Conservation (phyloP, 1,140 invertebrate genomes). For the Trichonephila clavipes region DNA sequence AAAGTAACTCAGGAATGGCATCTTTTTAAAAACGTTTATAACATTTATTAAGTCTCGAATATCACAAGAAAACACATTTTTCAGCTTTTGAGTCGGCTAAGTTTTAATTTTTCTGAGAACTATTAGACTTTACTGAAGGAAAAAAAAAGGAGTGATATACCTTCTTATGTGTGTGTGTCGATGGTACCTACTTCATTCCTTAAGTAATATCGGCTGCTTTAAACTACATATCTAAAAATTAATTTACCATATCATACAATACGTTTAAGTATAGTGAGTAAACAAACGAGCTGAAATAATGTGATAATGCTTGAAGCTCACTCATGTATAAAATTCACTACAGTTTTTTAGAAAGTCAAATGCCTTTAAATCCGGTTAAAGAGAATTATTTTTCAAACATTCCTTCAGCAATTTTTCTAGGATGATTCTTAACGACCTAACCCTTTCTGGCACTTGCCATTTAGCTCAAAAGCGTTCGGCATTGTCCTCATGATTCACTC, state of each 20-base stretch:
- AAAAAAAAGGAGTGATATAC: too few relatives aligned
- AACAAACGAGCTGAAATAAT: conserved; percentile 35
- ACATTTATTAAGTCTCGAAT: too few relatives aligned
- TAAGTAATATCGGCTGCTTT: neutral
- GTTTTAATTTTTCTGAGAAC: too few relatives aligned
- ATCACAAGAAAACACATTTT: too few relatives aligned
- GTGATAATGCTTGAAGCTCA: conserved; percentile 7
- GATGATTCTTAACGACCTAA: conserved; percentile 42
- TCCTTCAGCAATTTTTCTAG: conserved; percentile 1
- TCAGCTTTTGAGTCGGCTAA: too few relatives aligned
- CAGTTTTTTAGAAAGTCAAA: conserved; percentile 23
- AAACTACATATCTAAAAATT: neutral
- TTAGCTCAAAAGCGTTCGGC: conserved; percentile 21
- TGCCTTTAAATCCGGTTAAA: conserved; percentile 4
- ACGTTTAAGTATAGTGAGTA: neutral
- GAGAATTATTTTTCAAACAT: conserved; percentile 19
- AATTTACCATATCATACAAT: neutral
- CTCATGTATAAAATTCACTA: neutral
- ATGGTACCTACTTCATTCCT: neutral
- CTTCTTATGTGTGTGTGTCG: neutral
- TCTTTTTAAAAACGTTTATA: too few relatives aligned
- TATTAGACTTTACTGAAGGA: too few relatives aligned
- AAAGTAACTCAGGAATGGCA: too few relatives aligned
- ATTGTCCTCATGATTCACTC: conserved; percentile 31
- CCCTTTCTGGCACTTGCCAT: conserved; percentile 48